Base-by-base conservation (phyloP, 2,113 vertebrate species). In the Caloenas nicobarica region DNA sequence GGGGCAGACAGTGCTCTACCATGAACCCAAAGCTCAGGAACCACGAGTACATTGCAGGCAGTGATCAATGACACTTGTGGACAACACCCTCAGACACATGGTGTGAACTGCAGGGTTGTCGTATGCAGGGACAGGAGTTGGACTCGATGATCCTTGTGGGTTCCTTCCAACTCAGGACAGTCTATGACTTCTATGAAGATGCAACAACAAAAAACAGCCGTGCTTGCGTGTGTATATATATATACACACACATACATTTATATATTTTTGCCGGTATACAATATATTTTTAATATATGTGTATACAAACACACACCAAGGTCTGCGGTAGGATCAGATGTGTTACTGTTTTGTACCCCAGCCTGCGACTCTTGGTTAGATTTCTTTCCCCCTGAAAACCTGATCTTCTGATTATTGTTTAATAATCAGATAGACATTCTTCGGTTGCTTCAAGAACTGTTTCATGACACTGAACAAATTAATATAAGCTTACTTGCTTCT, bases 191-290 rank as follows among this genome's bases (percentile, higher is more conserved):
- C 44, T 19, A 18, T 9, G 15, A 50, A 66, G 33, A 81, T 24
- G 29, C 38, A 48, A 29, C 6, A 64, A 33, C 16, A 71, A 44
- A 50, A 72, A 29, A 16, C 70, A 85, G 34, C 10, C 2, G 2
- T 3, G 4, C 28, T 9, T 4, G 0, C 15, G 19, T 24, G 6
- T 51, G 5, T 21, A 57, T 29, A 51, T 5, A 72, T 5, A 36
- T 0, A 72, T 5, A 61, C 12, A 69, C 10, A 24, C 14, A 15
- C 1, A 40, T 25, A 31, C 7, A 15, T 0, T 11, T 2, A 53
- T 1, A 10, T 8, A 44, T 34, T 17, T 76, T 16, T 13, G 16
- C 22, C 44, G 31, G 40, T 33, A 53, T 25, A 54, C 18, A 34
- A 31, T 10, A 8, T 6, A 2, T 13, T 36, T 66, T 42, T 15